Evolutionary conservation across 2,888 invertebrate species (phyloP).

Genomic region (Crioceris asparagi): DNA sequence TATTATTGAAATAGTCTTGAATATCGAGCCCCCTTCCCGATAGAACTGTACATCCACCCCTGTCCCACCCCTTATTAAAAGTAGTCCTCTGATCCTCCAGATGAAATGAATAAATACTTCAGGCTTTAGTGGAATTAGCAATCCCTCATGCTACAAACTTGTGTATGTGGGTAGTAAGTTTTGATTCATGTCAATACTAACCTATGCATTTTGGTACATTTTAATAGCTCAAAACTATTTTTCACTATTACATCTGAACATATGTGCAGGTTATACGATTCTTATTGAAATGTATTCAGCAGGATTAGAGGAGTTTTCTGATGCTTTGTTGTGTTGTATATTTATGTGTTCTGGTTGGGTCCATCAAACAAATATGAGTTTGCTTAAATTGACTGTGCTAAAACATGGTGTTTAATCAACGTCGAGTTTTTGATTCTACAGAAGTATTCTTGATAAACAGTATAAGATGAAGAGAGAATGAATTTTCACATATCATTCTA

Average conservation of each 20-base stretch:
- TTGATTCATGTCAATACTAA: conserved; percentile 17
- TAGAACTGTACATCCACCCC: too few relatives aligned
- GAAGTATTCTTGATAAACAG: too few relatives aligned
- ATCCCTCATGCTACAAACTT: conserved; percentile 30
- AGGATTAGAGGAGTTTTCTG: conserved; percentile 31
- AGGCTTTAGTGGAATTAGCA: conserved; percentile 34
- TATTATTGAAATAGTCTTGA: too few relatives aligned
- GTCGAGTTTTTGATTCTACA: too few relatives aligned
- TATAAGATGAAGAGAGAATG: too few relatives aligned
- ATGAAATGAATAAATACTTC: conserved; percentile 38
- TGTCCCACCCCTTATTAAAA: conserved; percentile 31
- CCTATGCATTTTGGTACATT: not conserved
- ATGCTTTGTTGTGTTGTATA: conserved; percentile 13
- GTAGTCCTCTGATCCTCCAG: conserved; percentile 30
- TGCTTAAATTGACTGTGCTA: conserved; percentile 30
- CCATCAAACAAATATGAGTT: conserved; percentile 19
- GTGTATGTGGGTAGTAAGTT: conserved; percentile 27
- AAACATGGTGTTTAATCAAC: too few relatives aligned
- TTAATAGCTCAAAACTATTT: conserved; percentile 25
- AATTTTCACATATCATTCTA: too few relatives aligned
- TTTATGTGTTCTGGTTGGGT: conserved; percentile 13
- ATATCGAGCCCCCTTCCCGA: too few relatives aligned
- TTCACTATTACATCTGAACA: conserved; percentile 35
- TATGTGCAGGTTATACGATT: conserved; percentile 42
- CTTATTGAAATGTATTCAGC: conserved; percentile 39